Evolutionary conservation across 2,113 vertebrate genomes (phyloP).

Genomic region (Orycteropus afer): DNA sequence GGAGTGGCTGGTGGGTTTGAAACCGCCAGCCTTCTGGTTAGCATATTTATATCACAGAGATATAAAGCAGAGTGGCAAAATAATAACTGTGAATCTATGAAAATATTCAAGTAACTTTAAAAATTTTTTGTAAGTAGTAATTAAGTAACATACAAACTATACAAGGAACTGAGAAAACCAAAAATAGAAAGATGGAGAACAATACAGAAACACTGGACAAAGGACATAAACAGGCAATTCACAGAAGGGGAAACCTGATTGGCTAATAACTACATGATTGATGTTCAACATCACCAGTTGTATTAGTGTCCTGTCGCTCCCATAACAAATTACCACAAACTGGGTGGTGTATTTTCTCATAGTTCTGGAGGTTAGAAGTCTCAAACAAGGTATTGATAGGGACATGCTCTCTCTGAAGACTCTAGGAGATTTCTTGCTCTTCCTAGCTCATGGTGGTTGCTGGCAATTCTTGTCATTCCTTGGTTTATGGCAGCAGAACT

Average conservation of each 20-base stretch:
- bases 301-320: neutral
- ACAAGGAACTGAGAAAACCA: neutral
- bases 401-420: neutral
- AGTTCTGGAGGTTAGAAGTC: neutral
- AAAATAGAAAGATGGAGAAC: neutral
- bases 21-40: no score
- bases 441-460: neutral
- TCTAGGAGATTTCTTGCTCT: neutral
- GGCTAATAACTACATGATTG: neutral
- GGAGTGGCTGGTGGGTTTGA: no score
- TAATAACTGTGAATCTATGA: neutral
- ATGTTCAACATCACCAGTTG: neutral
- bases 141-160: neutral
- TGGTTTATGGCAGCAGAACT: neutral
- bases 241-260: neutral
- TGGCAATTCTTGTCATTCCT: neutral
- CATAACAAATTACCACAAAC: neutral
- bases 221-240: neutral
- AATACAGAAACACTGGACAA: neutral
- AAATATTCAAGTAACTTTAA: neutral
- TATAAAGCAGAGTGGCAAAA: neutral
- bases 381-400: neutral
- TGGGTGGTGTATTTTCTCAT: neutral
- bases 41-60: neutral
- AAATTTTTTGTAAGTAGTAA: neutral